Base-by-base conservation (phyloP, 2,113 vertebrate genomes). In the Pampusana beccarii region DNA sequence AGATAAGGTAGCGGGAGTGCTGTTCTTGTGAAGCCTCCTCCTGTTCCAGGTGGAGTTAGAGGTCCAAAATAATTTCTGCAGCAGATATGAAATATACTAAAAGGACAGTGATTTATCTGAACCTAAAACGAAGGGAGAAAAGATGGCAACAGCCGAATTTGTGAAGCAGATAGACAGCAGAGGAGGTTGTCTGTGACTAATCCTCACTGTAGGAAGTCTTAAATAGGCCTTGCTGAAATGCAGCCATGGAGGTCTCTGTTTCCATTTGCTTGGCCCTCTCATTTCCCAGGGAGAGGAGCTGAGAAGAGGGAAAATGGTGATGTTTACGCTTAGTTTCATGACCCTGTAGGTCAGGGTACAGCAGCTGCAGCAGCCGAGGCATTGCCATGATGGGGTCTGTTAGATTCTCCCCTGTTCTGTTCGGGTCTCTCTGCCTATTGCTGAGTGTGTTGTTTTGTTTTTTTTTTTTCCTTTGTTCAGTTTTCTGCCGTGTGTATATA, bases 401-500 rank as follows among this genome's bases (percentile, higher is more conserved):
- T 2, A 34, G 38, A 46, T 83, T 71, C 33, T 90, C n/a, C 8
- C 5, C 33, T 34, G 50, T 80, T 23, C 3, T 26, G 13, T 20
- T 71, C n/a, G 40, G n/a, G 11, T 65, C 18, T 51, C 26, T 53
- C 17, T 79, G 61, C 72, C 61, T 54, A 0, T 25, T 87, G 23
- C 83, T 94, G 53, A 92, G 79, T 13, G 1, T 31, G 33, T 16
- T 40, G 40, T 11, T 40, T 40, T 44, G 8, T 38, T 38, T 38
- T 38, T 80, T 50, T 95, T 74, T 92, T 26, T 95, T 57, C 97
- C 72, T 80, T 75, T 95, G 62, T 86, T 78, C 98, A 99, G 99
- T 98, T 93, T 98, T 99, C 97, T 99, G 99, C 92, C 99, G 98
- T 6, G 98, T 99, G 53, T 99, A 99, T 60, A 95, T 99, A 93